Base-by-base conservation (phyloP, 2,888 invertebrate species). In the Eristalis pertinax region DNA sequence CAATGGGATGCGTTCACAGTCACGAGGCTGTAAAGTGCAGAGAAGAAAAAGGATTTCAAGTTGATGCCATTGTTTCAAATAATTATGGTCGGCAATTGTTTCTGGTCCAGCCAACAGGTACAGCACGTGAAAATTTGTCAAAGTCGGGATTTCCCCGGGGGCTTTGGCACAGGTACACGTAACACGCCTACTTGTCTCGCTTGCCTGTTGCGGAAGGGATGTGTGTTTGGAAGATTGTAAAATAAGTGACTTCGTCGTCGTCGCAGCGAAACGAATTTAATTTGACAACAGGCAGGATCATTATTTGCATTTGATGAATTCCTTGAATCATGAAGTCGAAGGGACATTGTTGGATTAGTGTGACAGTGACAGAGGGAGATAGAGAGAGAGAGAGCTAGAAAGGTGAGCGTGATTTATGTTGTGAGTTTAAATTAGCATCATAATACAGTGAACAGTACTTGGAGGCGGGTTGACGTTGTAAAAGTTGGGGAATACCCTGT, bases 301-400 rank as follows among this genome's bases (percentile, higher is more conserved):
- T 86, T 86, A 86, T 86, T 79, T 79, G 75, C 41, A 79, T 82
- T 82, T 86, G 68, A 78, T 79, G 83, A 79, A 72, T 82, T 83
- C 86, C 11, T 0, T 29, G 83, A 86, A 86, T 78, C 58, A 50
- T 64, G 15, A 1, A 1, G 8, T n/a, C 38, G 15, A 1, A 8
- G 35, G 22, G 56, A 58, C 5, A 58, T 15, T 69, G 32, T 56
- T 35, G 19, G 63, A 7, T 32, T 7, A 29, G 41, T 15, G 7
- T 8, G 19, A 1, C 2, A 1, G 32, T 22, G 13, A 24, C 11
- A 15, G 24, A 24, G 2, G n/a, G 19, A 7, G 3, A 15, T 11
- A 10, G 22, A 0, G 32, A 22, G 8, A 24, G 22, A 15, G 24
- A 38, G 8, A 11, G 5, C 32, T 35, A 29, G 29, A 29, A 29